Percentiles rank a stretch among this genome's conserved stretches.
These are phyloP conservation scores for Thera obeliscata DNA, from an alignment of 2,888 invertebrate genomes.

Conservation along the genomic window DNA sequence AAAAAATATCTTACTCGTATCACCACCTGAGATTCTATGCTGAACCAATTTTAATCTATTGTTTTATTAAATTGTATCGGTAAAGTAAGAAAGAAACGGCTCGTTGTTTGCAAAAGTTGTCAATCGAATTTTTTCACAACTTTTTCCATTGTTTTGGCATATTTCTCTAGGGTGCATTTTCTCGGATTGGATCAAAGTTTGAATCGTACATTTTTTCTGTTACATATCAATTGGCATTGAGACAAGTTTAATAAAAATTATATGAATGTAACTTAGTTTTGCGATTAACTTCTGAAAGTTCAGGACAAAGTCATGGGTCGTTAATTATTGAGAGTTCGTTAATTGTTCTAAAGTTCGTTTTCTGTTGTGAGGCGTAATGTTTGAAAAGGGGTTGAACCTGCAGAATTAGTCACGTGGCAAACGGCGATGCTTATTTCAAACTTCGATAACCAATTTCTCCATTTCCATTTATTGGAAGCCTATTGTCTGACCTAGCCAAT, in stretches of 20 bases:
- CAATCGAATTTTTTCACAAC: conserved; percentile 68
- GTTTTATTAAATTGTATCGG: not conserved
- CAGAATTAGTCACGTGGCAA: conserved; percentile 63
- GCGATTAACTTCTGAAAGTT: conserved; percentile 42
- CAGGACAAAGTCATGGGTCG: conserved; percentile 45
- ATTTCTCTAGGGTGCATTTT: conserved; percentile 76
- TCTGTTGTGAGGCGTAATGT: conserved; percentile 59
- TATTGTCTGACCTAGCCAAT: conserved; percentile 49
- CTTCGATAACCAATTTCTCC: conserved; percentile 51
- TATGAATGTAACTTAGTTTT: conserved; percentile 41
- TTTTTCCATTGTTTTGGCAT: conserved; percentile 77
- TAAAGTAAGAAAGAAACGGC: conserved; percentile 1
- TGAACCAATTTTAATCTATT: not conserved
- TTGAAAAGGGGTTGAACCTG: conserved; percentile 64
- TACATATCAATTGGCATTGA: conserved; percentile 48
- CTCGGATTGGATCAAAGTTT: conserved; percentile 80
- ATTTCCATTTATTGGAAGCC: conserved; percentile 47
- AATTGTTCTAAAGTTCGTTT: conserved; percentile 67
- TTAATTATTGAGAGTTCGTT: conserved; percentile 64
- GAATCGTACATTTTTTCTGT: conserved; percentile 68
- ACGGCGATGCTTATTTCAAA: conserved; percentile 52
- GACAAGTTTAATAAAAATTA: conserved; percentile 29
- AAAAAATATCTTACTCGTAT: too few species aligned
- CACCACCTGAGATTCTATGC: too few species aligned
- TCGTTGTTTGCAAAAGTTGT: conserved; percentile 17